These are phyloP conservation scores for Cheumatopsyche charites DNA, from an alignment of 1,140 invertebrate genomes.

Conservation along the genomic window DNA sequence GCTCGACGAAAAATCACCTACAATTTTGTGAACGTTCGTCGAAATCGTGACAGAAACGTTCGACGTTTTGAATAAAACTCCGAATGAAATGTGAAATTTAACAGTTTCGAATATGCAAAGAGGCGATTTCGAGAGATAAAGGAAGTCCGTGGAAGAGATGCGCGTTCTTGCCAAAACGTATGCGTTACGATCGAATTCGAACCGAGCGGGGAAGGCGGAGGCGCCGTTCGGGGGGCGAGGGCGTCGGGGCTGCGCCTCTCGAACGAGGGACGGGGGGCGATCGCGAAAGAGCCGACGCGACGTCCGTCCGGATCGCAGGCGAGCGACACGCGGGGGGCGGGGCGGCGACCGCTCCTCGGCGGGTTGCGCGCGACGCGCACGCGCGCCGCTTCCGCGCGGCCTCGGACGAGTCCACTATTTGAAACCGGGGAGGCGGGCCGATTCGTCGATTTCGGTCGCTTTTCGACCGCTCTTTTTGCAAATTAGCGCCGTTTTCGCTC, in stretches of 20 bases:
- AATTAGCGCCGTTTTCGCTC: neutral
- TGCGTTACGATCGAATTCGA: neutral
- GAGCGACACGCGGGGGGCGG: neutral
- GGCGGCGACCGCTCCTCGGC: neutral
- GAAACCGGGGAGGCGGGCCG: slow-evolving; percentile 24
- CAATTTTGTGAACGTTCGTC: too few species aligned
- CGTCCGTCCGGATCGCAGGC: too few species aligned
- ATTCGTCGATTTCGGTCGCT: neutral
- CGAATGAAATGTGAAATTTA: too few species aligned
- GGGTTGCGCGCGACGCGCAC: neutral
- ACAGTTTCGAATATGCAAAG: too few species aligned
- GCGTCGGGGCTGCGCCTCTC: neutral
- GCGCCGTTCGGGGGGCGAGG: neutral
- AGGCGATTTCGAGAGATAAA: too few species aligned
- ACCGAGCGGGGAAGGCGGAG: neutral
- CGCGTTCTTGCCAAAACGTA: too few species aligned
- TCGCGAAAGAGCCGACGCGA: too few species aligned
- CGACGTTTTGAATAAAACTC: too few species aligned
- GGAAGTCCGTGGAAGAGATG: too few species aligned
- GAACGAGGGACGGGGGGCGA: too few species aligned
- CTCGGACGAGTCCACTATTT: slow-evolving; percentile 46
- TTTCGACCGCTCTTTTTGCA: neutral
- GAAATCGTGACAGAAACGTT: too few species aligned
- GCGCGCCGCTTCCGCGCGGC: slow-evolving; percentile 32
- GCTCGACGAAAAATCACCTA: too few species aligned